Percentiles rank a stretch among this genome's conserved stretches.
Evolutionary conservation across 2,888 invertebrate species (phyloP).

Genomic region (Phanerotoma sp.): DNA sequence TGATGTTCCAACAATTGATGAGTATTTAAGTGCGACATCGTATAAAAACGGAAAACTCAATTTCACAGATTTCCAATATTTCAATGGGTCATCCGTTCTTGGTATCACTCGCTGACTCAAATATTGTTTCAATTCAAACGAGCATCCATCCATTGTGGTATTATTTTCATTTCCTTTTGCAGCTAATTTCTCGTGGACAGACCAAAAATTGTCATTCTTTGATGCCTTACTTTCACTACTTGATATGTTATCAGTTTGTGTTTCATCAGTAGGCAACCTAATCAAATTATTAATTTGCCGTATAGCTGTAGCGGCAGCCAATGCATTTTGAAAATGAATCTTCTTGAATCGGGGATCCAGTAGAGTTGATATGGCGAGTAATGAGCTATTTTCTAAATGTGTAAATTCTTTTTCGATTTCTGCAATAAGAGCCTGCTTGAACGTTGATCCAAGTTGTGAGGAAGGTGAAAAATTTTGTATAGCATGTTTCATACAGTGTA

Average conservation of each 20-base stretch:
- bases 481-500: conserved; percentile 21
- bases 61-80: neutral
- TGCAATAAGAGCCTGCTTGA: no score
- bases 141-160: conserved; percentile 1
- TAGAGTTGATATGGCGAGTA: conserved; percentile 27
- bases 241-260: neutral
- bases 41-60: neutral
- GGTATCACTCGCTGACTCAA: conserved; percentile 17
- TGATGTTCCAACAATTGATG: conserved; percentile 1
- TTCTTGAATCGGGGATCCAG: conserved; percentile 34
- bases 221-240: neutral
- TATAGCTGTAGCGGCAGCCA: conserved; percentile 15
- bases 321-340: conserved; percentile 30
- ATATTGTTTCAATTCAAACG: conserved; percentile 24
- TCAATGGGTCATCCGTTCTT: conserved; percentile 16
- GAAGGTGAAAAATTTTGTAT: no score
- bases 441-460: no score
- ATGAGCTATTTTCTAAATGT: conserved; percentile 24
- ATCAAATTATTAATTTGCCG: conserved; percentile 1
- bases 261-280: neutral
- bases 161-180: neutral
- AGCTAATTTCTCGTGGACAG: conserved; percentile 16
- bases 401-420: conserved; percentile 23
- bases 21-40: conserved; percentile 1
- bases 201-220: conserved; percentile 10